Base-by-base conservation (phyloP, 2,888 invertebrate genomes). In the Tetragonula carbonaria region DNA sequence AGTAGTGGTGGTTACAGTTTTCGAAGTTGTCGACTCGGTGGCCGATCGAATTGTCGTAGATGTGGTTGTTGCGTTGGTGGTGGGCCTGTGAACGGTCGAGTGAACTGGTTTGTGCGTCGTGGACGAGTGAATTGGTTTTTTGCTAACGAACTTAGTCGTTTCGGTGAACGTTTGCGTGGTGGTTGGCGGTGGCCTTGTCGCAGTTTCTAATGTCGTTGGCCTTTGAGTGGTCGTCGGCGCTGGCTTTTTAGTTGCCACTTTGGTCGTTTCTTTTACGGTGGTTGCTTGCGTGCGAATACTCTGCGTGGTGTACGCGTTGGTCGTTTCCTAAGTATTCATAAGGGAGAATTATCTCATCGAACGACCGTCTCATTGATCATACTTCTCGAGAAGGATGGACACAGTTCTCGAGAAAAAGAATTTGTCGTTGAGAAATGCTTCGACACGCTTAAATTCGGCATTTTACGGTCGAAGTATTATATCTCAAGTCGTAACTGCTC, bases 171-270 rank as follows among this genome's bases (percentile, higher is more conserved):
- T 72, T 59, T 79, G 73, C 45, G 65, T 33, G 59, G 74, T 65
- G 18, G 78, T 45, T 45, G 45, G 65, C 11, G 80, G 67, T 16
- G n/a, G 63, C 33, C 72, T 82, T 11, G 90, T 80, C 38, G 53
- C 62, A 55, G 59, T 84, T 16, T 72, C 57, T 18, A 78, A 53
- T n/a, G 83, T 78, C 14, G 87, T 80, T 33, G 89, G 89, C 72
- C 88, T 90, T 71, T 91, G 90, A 53, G 91, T 80, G 65, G 90
- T 90, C 45, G 86, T 88, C 33, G 75, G 74, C 4, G 80, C 78
- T n/a, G 91, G 88, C 70, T 84, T 91, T 62, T 91, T 92, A 45
- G 92, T 91, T n/a, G 68, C 79, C 28, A 86, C 74, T 73, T 84
- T 91, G 45, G 90, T 89, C 33, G 87, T 74, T 38, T 89, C 87